These are phyloP conservation scores for Melangyna quadrimaculata DNA, from an alignment of 2,888 invertebrate species.

Conservation along the genomic window DNA sequence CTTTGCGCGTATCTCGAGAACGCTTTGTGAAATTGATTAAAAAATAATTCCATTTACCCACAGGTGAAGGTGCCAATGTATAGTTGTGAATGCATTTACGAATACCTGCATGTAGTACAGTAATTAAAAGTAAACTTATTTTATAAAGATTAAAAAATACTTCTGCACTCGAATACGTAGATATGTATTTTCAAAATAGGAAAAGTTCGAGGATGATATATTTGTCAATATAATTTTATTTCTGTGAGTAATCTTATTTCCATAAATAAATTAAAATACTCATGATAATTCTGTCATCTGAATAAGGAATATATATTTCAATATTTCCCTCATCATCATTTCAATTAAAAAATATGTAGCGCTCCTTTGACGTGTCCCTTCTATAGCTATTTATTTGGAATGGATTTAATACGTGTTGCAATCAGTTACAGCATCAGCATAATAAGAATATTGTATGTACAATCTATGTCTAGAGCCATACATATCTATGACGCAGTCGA, in stretches of 20 bases:
- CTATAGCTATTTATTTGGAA: not conserved
- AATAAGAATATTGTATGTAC: not conserved
- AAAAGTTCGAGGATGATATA: not conserved
- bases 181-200: too few relatives aligned
- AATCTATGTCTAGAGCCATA: not conserved
- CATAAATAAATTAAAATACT: not conserved
- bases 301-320: not conserved
- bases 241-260: not conserved
- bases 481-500: not conserved
- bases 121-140: too few relatives aligned
- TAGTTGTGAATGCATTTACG: too few relatives aligned
- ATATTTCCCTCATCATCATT: not conserved
- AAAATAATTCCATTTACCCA: too few relatives aligned
- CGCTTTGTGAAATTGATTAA: too few relatives aligned
- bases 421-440: not conserved
- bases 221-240: not conserved
- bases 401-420: not conserved
- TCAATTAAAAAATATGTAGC: not conserved
- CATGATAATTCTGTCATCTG: not conserved
- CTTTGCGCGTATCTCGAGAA: too few relatives aligned
- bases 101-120: too few relatives aligned
- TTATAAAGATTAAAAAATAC: too few relatives aligned
- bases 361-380: not conserved
- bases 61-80: too few relatives aligned
- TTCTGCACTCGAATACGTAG: too few relatives aligned